Conservation (phyloP, 2,113 vertebrate species). For the Poicephalus meyeri region DNA sequence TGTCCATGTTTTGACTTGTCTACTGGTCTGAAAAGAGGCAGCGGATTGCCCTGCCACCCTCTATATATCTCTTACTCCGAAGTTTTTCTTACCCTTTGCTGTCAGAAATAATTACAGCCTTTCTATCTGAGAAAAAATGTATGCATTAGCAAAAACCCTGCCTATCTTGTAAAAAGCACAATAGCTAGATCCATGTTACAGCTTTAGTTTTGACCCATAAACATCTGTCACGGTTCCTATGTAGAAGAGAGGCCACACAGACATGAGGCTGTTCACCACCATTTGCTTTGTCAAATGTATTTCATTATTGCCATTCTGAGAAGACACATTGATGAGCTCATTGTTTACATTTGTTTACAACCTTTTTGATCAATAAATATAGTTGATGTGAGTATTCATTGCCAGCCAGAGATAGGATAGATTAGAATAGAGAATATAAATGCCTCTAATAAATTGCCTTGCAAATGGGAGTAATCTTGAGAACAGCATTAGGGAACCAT, state of each 20-base stretch:
- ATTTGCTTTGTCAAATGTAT: not conserved
- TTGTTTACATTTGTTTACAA: slow-evolving; percentile 9
- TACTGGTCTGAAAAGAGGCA: not conserved
- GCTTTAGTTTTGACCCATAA: not conserved
- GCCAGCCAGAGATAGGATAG: not conserved
- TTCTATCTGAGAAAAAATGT: not conserved
- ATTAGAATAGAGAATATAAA: not conserved
- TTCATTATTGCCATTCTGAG: not conserved
- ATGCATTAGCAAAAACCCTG: not conserved
- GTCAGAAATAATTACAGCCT: not conserved
- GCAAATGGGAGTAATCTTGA: not conserved
- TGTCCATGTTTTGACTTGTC: not conserved
- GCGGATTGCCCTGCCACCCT: not conserved
- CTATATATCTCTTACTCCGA: not conserved
- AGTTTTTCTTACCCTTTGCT: not conserved
- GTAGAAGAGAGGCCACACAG: not conserved
- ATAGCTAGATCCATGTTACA: not conserved
- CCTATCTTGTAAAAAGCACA: not conserved
- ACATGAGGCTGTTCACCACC: not conserved
- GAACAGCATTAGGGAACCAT: not conserved
- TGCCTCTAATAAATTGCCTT: not conserved
- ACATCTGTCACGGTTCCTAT: not conserved
- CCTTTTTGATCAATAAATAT: not conserved
- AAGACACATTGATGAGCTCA: not conserved
- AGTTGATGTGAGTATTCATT: not conserved